Base-by-base conservation (phyloP, 2,888 invertebrate species). In the Caenorhabditis afra region DNA sequence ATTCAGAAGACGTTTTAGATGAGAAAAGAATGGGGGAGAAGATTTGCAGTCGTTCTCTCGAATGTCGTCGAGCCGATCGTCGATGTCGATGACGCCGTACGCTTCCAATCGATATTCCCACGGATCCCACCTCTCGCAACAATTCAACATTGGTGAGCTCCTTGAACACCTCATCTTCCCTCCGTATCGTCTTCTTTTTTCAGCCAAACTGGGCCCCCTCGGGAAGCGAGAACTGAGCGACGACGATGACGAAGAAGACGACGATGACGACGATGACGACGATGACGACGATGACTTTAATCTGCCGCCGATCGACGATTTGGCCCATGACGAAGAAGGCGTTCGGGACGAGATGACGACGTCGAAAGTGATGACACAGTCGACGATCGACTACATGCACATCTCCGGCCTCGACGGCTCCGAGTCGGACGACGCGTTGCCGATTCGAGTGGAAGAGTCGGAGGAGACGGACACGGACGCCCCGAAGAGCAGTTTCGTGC, bases 301-400 rank as follows among this genome's bases (percentile, higher is more conserved):
- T 11, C 81, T 86, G 1, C 86, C 86, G 10, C 83, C 81, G 12
- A 82, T 85, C 29, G 29, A 29, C 29, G 29, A 29, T 29, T 7
- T 29, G 4, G 29, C 4, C 29, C 4, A 29, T 52, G 81, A 76
- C 20, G 61, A 45, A 44, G 65, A 61, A 39, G 45, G 49, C 5
- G 23, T 78, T 23, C 44, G 50, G 37, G 68, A 73, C 12, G 79
- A 79, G 47, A 79, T 79, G 73, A 68, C 67, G 3, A 50, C 74
- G 5, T 77, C 81, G 0, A 77, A 78, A 49, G 70, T 83, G 35
- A 87, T 87, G 86, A 83, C 85, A 3, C 79, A 82, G 22, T 86
- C 87, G 12, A 85, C 81, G 61, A 79, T 85, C n/a, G 88, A 88
- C 67, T 88, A 88, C 76, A 84, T 88, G 73, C 87, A 87, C 20